These are phyloP conservation scores for Strix occidentalis DNA, from an alignment of 2,797 vertebrate genomes.

Conservation along the genomic window DNA sequence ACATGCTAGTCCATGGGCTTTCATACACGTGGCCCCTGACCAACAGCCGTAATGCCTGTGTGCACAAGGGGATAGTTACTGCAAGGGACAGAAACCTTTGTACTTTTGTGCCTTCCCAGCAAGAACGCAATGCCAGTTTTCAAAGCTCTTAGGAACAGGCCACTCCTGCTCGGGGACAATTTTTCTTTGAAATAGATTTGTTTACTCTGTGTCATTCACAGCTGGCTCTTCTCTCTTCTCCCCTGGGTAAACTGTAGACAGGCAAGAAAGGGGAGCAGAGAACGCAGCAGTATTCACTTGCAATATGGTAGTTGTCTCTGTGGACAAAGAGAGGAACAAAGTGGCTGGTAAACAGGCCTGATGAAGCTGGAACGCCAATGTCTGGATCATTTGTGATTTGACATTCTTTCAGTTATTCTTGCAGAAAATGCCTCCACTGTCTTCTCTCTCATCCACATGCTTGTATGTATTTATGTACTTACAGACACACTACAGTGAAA, in stretches of 20 bases:
- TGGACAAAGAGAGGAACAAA: neutral
- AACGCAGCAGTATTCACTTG: neutral
- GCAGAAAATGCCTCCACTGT: neutral
- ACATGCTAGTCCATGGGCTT: neutral
- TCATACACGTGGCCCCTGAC: neutral
- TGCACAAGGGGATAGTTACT: neutral
- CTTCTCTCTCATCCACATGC: neutral
- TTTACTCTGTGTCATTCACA: neutral
- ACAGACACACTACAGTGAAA: neutral
- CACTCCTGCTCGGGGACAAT: neutral
- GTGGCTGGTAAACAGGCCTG: neutral
- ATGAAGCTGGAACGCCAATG: neutral
- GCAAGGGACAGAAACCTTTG: neutral
- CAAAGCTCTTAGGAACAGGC: neutral
- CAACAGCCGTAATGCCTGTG: neutral
- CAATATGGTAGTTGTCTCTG: neutral
- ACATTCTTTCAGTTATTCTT: neutral
- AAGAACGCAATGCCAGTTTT: neutral
- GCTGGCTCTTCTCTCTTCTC: neutral
- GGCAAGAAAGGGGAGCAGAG: neutral
- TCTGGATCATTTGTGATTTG: fast-evolving
- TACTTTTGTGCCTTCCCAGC: neutral
- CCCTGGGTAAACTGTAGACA: neutral
- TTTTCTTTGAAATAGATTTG: neutral
- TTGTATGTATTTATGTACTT: neutral